Evolutionary conservation across 2,113 vertebrate genomes (phyloP).

Genomic region (Donacobius atricapilla): DNA sequence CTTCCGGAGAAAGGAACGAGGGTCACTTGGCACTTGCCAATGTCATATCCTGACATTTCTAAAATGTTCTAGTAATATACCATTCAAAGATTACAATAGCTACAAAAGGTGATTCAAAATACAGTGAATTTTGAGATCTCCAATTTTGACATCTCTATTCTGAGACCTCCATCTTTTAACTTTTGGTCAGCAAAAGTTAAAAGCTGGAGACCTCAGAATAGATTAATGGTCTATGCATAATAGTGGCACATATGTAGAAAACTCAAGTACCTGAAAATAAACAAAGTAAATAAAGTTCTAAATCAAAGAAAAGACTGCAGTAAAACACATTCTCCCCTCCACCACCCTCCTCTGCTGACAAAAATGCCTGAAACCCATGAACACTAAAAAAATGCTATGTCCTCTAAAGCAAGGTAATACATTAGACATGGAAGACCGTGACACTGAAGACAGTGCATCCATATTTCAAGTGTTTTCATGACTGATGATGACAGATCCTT

Average conservation of each 20-base stretch:
- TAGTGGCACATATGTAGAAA: neutral
- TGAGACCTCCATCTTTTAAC: neutral
- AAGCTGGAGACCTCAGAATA: neutral
- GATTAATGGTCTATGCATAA: neutral
- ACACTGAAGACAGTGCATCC: neutral
- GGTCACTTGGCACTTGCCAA: neutral
- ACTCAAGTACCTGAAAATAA: neutral
- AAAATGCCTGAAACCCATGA: neutral
- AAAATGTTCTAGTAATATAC: neutral
- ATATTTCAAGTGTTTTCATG: neutral
- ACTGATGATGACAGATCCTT: neutral
- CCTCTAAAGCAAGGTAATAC: neutral
- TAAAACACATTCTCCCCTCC: neutral
- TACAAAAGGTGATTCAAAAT: neutral
- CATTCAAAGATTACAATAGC: neutral
- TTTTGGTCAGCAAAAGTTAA: neutral
- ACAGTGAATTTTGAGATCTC: neutral
- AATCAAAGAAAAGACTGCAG: neutral
- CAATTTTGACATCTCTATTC: neutral
- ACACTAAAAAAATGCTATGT: neutral
- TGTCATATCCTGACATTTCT: neutral
- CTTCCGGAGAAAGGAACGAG: neutral
- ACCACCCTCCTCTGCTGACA: neutral
- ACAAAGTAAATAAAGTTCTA: neutral
- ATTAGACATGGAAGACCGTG: accelerated